Evolutionary conservation across 2,113 vertebrate species (phyloP), one percentile per base, ranked within the genome.

Genomic region (Notarius lentiginosus): DNA sequence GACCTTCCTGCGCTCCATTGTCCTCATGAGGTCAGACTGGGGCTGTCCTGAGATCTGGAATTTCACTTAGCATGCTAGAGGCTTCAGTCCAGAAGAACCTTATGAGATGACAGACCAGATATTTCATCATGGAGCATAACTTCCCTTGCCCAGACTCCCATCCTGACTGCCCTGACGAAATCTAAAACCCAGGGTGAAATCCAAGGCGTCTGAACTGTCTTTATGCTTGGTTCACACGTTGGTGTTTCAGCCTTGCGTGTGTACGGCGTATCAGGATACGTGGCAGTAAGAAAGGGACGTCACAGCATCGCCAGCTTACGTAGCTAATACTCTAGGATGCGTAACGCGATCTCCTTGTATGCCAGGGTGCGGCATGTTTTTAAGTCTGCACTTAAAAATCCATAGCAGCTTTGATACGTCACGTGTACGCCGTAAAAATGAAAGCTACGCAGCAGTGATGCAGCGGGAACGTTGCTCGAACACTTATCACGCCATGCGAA

Each of bases 141-240:
- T 70, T 53, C 56, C 79, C 63, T 81, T 87, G 87, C 88, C 88
- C 2, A 86, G 86, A 20, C 82, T 89, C 76, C 24, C 68, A 86
- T 86, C 89, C 0, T 73, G 84, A 88, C 86, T 91, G 88, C 90
- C 84, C 88, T 65, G 82, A 90, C 89, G 92, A 92, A 92, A 95
- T 87, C 87, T 88, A 92, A 91, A 93, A 86, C 86, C 82, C 76
- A 72, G 79, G 66, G 68, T 90, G 86, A 91, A 88, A 89, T 83
- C 84, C 47, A 70, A 87, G 73, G 87, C 82, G 30, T 51, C 79
- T 87, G 87, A 66, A 89, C 30, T 30, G 30, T 30, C 30, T 30
- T 30, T 30, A 30, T 30, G 30, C 30, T 30, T 30, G 30, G 30
- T 30, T 30, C 30, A 30, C 30, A 30, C 30, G 30, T 30, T 30